Conservation (phyloP, 1,140 invertebrate species). For the Cotesia vestalis region DNA sequence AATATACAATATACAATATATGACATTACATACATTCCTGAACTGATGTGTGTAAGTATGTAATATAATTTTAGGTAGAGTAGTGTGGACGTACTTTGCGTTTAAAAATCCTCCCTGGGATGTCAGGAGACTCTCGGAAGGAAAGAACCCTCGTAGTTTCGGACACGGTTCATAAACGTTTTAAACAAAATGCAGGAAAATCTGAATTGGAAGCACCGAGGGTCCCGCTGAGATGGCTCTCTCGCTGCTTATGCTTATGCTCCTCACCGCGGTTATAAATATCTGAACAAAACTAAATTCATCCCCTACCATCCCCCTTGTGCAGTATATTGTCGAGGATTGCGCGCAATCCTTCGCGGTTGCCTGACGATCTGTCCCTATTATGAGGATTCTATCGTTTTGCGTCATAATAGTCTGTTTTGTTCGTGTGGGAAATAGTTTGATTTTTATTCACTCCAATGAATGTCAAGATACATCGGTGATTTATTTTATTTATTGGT, state of each 20-base stretch:
- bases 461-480: conserved; percentile 16
- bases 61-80: background rate
- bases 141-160: conserved; percentile 40
- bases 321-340: background rate
- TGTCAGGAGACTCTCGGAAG: conserved; percentile 15
- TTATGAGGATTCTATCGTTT: conserved; percentile 27
- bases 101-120: too few species aligned
- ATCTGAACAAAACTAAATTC: conserved; percentile 18
- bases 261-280: conserved; percentile 35
- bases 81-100: too few species aligned
- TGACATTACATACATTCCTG: conserved; percentile 28
- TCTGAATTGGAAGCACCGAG: conserved; percentile 48
- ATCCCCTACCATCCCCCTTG: background rate
- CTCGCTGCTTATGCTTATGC: conserved; percentile 31
- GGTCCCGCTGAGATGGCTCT: background rate
- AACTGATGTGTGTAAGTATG: conserved; percentile 16
- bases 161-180: conserved; percentile 64
- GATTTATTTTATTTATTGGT: too few species aligned
- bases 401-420: conserved; percentile 28
- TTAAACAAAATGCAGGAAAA: conserved; percentile 63
- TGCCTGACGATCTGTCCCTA: conserved; percentile 22
- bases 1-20: background rate
- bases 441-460: conserved; percentile 16
- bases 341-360: conserved; percentile 33
- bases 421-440: conserved; percentile 25